Conservation (phyloP, 2,888 invertebrate genomes). For the Drosophila mettleri region DNA sequence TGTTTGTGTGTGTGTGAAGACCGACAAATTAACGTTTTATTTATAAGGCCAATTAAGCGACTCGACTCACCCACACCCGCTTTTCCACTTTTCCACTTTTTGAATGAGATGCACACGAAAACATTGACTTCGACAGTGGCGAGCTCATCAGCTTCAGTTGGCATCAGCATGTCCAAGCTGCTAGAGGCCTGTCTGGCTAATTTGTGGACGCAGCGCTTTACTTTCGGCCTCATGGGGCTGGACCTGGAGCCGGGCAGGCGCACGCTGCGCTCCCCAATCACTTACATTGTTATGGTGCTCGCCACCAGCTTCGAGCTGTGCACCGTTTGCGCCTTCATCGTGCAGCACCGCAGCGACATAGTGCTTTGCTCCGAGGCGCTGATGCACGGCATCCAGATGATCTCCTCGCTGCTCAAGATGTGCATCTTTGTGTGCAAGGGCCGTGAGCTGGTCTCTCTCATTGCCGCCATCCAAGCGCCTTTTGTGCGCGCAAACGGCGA, state of each 20-base stretch:
- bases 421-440: constrained; percentile 47
- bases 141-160: too few relatives aligned
- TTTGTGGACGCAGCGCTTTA: constrained; percentile 50
- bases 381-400: constrained; percentile 61
- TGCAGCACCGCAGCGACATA: constrained; percentile 43
- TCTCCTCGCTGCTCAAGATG: constrained; percentile 57
- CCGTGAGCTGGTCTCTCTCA: constrained; percentile 30
- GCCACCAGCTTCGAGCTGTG: constrained; percentile 57
- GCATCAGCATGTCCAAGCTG: constrained; percentile 47
- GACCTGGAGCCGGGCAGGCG: constrained; percentile 22
- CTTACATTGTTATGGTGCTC: constrained; percentile 41
- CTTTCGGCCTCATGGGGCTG: constrained; percentile 56
- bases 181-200: constrained; percentile 37
- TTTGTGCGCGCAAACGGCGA: background rate
- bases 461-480: constrained; percentile 34
- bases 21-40: constrained; percentile 38
- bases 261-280: constrained; percentile 29
- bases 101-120: background rate
- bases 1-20: constrained; percentile 24
- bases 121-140: too few relatives aligned
- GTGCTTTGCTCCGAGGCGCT: constrained; percentile 59
- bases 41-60: constrained; percentile 41
- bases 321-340: constrained; percentile 56
- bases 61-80: constrained; percentile 13
- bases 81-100: background rate